A percentile compares a stretch with the other conserved stretches of the same genome.
Conservation (phyloP, 2,113 vertebrate species). For the Nycticorax nycticorax region DNA sequence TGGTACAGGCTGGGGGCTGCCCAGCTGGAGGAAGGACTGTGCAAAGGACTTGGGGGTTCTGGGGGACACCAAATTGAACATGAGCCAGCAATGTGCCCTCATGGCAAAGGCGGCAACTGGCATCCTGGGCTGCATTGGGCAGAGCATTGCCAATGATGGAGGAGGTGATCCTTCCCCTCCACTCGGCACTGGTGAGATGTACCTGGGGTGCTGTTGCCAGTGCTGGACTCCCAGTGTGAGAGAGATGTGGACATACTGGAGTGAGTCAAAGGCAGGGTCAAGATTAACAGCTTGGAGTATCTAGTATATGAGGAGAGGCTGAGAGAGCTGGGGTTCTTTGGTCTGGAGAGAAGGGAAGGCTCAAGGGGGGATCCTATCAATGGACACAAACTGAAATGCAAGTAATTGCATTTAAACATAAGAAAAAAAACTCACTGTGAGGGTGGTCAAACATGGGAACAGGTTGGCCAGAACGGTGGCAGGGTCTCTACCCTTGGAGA, state of each 20-base stretch:
- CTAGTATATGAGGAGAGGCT: not conserved
- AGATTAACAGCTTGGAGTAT: not conserved
- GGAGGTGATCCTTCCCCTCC: not conserved
- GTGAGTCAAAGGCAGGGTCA: not conserved
- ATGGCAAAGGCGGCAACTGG: not conserved
- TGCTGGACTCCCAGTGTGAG: not conserved
- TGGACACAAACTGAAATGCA: not conserved
- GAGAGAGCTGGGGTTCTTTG: not conserved
- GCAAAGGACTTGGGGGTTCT: not conserved
- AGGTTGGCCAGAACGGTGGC: not conserved
- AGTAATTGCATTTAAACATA: not conserved
- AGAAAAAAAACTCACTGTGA: not conserved
- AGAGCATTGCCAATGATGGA: not conserved
- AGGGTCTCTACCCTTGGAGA: not conserved
- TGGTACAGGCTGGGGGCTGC: too few relatives aligned
- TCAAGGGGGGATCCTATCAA: not conserved
- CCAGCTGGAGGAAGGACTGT: not conserved
- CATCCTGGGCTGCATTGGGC: not conserved
- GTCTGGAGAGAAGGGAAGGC: not conserved
- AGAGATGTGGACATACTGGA: not conserved
- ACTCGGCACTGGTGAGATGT: not conserved
- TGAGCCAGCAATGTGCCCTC: not conserved
- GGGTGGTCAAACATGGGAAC: not conserved
- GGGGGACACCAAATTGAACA: not conserved
- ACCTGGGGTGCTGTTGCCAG: not conserved